phyloP scores from a whole-genome alignment of 2,888 invertebrate species.

The Thalpophila matura region DNA sequence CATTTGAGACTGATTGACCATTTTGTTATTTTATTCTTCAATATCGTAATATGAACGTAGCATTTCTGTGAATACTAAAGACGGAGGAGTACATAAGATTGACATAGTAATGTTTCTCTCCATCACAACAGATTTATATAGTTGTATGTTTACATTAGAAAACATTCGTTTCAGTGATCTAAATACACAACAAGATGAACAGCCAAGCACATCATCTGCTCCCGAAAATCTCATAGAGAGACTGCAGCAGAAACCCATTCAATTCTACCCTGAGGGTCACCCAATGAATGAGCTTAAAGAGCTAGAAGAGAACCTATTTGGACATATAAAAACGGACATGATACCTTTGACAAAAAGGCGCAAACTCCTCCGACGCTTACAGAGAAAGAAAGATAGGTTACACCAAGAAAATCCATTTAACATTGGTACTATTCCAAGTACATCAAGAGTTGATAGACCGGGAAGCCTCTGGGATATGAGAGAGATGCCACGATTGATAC shows the following conservation, averaged over 20 bases:
- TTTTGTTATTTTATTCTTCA: background rate
- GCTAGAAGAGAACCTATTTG: slow-evolving; percentile 86
- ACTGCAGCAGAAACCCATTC: slow-evolving; percentile 67
- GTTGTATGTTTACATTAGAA: too few species aligned
- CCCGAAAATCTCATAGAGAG: slow-evolving; percentile 66
- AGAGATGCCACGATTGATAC: slow-evolving; percentile 65
- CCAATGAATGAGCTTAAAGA: slow-evolving; percentile 89
- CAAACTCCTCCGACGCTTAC: slow-evolving; percentile 86
- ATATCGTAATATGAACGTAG: too few species aligned
- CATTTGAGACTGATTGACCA: background rate
- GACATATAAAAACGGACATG: slow-evolving; percentile 81
- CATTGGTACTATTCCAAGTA: slow-evolving; percentile 52
- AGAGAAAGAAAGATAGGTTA: slow-evolving; percentile 81
- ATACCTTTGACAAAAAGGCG: slow-evolving; percentile 82
- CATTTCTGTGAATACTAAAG: too few species aligned
- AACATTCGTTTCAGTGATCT: slow-evolving; percentile 37
- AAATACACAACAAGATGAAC: slow-evolving; percentile 47
- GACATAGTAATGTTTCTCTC: background rate
- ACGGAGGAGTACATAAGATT: too few species aligned
- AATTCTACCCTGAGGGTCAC: slow-evolving; percentile 82
- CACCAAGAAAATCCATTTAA: slow-evolving; percentile 70
- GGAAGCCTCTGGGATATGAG: slow-evolving; percentile 87
- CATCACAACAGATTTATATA: slow-evolving; percentile 1
- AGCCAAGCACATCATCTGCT: slow-evolving; percentile 68
- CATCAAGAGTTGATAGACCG: slow-evolving; percentile 65